phyloP scores from a whole-genome alignment of 1,140 invertebrate species.

The Pseudoatta argentina region DNA sequence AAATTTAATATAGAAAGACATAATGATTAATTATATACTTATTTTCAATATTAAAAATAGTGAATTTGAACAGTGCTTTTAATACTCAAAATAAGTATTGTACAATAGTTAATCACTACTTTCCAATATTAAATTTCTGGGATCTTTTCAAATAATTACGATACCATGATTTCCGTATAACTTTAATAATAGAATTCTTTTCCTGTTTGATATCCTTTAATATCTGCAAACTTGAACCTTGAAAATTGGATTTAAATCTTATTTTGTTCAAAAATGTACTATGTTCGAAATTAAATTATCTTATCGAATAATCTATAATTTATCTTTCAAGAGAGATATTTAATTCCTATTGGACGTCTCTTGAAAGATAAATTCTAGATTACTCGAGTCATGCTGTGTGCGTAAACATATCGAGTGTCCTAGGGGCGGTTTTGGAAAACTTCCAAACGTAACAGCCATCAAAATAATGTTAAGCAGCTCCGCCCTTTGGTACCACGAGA shows the following conservation, averaged over 20 bases:
- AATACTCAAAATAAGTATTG: no score
- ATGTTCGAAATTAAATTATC: no score
- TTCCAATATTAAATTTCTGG: no score
- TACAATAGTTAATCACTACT: no score
- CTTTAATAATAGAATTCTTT: background rate
- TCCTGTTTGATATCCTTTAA: no score
- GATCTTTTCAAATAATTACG: background rate
- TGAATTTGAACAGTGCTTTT: no score
- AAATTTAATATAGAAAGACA: no score
- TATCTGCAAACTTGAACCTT: no score
- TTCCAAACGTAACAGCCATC: slow-evolving; percentile 46
- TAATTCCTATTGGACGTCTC: background rate
- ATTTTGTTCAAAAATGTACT: no score
- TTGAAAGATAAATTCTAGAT: slow-evolving; percentile 10
- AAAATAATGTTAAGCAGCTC: slow-evolving; percentile 46
- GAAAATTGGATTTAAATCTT: no score
- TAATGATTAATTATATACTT: no score
- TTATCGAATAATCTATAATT: background rate
- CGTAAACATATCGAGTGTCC: slow-evolving; percentile 3
- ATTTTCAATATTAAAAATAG: no score
- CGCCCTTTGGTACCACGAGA: slow-evolving; percentile 5
- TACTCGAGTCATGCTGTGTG: background rate
- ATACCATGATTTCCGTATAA: background rate
- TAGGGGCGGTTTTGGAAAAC: slow-evolving; percentile 54
- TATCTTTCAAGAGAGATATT: background rate